Evolutionary conservation across 2,888 invertebrate species (phyloP), one percentile per base, ranked within the genome.

Genomic region (Lordiphosa andalusiaca): DNA sequence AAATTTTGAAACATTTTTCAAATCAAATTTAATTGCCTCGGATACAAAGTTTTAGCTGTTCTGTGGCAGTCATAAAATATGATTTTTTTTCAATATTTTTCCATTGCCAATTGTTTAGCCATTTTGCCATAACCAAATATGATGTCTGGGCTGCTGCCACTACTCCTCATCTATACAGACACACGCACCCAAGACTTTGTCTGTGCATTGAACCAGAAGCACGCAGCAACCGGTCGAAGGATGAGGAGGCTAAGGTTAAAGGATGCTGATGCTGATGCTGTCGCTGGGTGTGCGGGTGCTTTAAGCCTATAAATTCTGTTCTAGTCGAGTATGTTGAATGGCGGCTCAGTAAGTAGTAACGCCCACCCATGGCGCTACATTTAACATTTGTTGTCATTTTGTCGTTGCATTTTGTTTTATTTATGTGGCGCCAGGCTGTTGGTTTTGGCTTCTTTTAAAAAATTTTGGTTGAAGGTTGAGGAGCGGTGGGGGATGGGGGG

Each of bases 361-460:
- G 67, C 62, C 57, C 60, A 33, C 51, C 61, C 60, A 62, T 58
- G 56, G 69, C 65, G 83, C 73, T 13, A 33, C 16, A 73, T 63
- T 74, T 67, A 71, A 64, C 59, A 63, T 65, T 53, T 63, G 59
- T 76, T 78, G 78, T 72, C 83, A 76, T 75, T 73, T 48, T 53
- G 71, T 63, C 12, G 84, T 73, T 65, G 84, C 83, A 80, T 71
- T 73, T 56, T 52, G 58, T 30, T 30, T 73, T 84, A 83, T 83
- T 83, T 83, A 83, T 80, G 85, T 71, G 82, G 85, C 85, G 82
- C 85, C 82, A 73, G 71, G 50, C 58, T 62, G 68, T 81, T 55
- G 30, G 30, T 30, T 30, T 30, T 30, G 9, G 9, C 30, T 30
- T 30, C 9, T 30, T 30, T 2, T 9, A 30, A 30, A 25, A 25